A percentile compares a stretch with the other conserved stretches of the same genome.
Evolutionary conservation across 2,888 invertebrate genomes (phyloP).

Genomic region (Gortyna flavago): DNA sequence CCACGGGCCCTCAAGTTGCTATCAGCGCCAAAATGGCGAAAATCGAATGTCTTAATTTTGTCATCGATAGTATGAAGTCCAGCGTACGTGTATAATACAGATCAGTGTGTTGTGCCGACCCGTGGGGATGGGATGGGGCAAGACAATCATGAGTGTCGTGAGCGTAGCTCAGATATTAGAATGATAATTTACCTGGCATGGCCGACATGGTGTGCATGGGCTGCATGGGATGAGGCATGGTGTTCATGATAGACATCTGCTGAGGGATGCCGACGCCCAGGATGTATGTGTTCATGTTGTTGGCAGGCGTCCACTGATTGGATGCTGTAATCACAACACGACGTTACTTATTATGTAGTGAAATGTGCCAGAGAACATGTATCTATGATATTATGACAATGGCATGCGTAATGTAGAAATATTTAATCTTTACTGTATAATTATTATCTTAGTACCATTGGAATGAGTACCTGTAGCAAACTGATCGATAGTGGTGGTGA

Average conservation of each 20-base stretch:
- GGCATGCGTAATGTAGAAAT: neutral
- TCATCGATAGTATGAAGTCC: too few species aligned
- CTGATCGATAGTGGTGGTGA: conserved; percentile 61
- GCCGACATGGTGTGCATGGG: conserved; percentile 68
- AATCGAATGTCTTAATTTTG: too few species aligned
- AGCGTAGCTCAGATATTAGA: neutral
- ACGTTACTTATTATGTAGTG: neutral
- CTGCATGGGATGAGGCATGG: conserved; percentile 58
- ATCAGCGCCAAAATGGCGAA: too few species aligned
- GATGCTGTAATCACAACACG: conserved; percentile 47
- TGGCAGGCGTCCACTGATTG: conserved; percentile 63
- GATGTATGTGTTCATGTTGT: conserved; percentile 71
- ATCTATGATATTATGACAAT: neutral
- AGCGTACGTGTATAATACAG: too few species aligned
- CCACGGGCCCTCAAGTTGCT: too few species aligned
- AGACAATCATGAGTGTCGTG: neutral
- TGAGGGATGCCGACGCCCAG: conserved; percentile 74
- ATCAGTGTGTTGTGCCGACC: neutral
- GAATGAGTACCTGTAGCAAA: conserved; percentile 27
- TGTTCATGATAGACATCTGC: conserved; percentile 74
- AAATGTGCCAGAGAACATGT: neutral
- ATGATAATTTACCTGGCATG: conserved; percentile 69
- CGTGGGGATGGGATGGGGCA: neutral
- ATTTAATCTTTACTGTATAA: neutral
- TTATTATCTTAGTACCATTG: too few species aligned